A percentile compares a stretch with the other conserved stretches of the same genome.
Conservation (phyloP, 2,797 vertebrate genomes). For the Anguilla obscura region DNA sequence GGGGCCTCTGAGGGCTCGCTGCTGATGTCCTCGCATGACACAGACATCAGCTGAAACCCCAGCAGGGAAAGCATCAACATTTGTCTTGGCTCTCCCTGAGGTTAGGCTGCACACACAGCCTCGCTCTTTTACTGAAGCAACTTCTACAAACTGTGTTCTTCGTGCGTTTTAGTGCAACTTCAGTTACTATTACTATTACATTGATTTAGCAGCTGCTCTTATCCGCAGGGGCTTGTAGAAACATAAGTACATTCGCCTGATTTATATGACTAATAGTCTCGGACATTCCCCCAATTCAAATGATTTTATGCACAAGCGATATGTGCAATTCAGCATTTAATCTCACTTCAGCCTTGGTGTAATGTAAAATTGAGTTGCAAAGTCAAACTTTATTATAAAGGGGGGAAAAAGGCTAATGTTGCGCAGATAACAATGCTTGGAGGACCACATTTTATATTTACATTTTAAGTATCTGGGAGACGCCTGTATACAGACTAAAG, state of each 20-base stretch:
- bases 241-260: not conserved
- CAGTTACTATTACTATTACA: not conserved
- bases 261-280: not conserved
- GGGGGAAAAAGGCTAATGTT: not conserved
- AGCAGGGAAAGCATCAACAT: not conserved
- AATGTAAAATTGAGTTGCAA: not conserved
- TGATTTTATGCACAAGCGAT: not conserved
- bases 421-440: not conserved
- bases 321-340: not conserved
- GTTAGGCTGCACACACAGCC: not conserved
- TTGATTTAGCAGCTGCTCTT: slow-evolving; percentile 3
- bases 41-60: not conserved
- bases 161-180: not conserved
- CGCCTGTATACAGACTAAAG: too few relatives aligned
- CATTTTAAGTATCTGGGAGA: not conserved
- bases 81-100: slow-evolving; percentile 2
- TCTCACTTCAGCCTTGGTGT: not conserved
- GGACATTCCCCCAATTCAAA: not conserved
- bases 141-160: not conserved
- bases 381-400: not conserved
- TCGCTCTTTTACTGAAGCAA: not conserved
- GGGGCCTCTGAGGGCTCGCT: not conserved
- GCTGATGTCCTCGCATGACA: slow-evolving; percentile 15
- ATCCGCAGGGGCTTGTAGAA: not conserved
- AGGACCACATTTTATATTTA: not conserved